Conservation (phyloP, 1,140 invertebrate species). For the Drosophila ercepeae region DNA sequence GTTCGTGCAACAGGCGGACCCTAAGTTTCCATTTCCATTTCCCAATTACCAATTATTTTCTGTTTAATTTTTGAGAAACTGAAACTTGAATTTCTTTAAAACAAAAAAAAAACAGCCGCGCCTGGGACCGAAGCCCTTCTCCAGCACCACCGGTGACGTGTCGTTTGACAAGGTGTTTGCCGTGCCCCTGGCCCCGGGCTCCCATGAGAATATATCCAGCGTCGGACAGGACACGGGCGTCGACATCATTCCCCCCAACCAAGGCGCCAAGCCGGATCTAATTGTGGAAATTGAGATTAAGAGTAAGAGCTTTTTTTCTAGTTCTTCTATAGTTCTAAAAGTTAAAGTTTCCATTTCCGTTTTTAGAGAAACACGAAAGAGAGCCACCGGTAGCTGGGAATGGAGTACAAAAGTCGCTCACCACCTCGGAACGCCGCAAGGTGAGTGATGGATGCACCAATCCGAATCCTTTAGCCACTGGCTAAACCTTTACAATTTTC, state of each 20-base stretch:
- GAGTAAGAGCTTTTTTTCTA: conserved; percentile 41
- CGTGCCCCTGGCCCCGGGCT: conserved; percentile 89
- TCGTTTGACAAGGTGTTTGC: conserved; percentile 92
- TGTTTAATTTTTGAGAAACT: neutral
- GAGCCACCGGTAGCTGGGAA: conserved; percentile 53
- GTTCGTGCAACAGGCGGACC: neutral
- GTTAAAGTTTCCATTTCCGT: too few relatives aligned
- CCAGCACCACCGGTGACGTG: conserved; percentile 89
- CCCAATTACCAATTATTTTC: too few relatives aligned
- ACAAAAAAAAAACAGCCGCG: conserved; percentile 86
- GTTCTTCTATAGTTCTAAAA: too few relatives aligned
- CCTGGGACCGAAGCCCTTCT: conserved; percentile 92
- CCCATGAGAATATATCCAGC: conserved; percentile 82
- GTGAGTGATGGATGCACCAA: conserved; percentile 30
- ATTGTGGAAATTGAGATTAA: conserved; percentile 83
- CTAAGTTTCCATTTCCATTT: too few relatives aligned
- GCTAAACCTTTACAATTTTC: too few relatives aligned
- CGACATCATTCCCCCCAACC: conserved; percentile 12
- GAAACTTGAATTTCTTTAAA: neutral
- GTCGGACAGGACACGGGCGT: conserved; percentile 57
- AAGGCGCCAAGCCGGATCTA: conserved; percentile 71
- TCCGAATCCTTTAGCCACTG: too few relatives aligned
- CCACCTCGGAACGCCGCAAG: conserved; percentile 90
- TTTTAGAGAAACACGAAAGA: conserved; percentile 53
- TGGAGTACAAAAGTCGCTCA: conserved; percentile 87